These are phyloP conservation scores for Elgonia sp. DNA, from an alignment of 2,888 invertebrate species.

Conservation along the genomic window DNA sequence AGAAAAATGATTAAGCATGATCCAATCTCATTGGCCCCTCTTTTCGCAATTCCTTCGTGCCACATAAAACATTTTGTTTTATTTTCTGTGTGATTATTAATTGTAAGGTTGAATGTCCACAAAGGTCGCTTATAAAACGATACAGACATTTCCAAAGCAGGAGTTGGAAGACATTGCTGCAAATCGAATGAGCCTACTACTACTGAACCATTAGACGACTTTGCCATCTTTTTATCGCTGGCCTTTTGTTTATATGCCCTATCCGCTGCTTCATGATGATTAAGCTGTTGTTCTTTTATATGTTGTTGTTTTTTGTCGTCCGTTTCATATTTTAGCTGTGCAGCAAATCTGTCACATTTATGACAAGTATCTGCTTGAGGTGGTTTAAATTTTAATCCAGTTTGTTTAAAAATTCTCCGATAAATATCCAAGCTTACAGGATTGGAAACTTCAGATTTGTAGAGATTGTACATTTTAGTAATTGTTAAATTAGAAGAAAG, in stretches of 20 bases:
- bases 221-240: conserved; percentile 50
- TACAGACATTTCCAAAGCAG: conserved; percentile 78
- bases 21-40: conserved; percentile 79
- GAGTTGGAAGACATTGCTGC: conserved; percentile 81
- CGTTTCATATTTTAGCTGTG: conserved; percentile 35
- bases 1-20: conserved; percentile 75
- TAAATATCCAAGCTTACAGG: conserved; percentile 56
- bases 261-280: conserved; percentile 64
- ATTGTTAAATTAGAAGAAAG: conserved; percentile 45
- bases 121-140: conserved; percentile 81
- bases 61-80: conserved; percentile 79
- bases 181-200: conserved; percentile 64
- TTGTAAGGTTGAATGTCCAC: conserved; percentile 80
- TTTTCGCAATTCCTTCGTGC: conserved; percentile 78
- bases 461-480: conserved; percentile 45
- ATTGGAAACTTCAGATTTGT: conserved; percentile 21
- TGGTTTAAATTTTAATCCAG: conserved; percentile 72
- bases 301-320: background rate
- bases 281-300: conserved; percentile 17
- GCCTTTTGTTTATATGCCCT: conserved; percentile 59
- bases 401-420: conserved; percentile 61
- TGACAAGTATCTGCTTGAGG: conserved; percentile 76
- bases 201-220: conserved; percentile 23
- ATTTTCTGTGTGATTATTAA: conserved; percentile 74
- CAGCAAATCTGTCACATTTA: conserved; percentile 55